Conservation (phyloP, 2,888 invertebrate genomes). For the Meta bourneti region DNA sequence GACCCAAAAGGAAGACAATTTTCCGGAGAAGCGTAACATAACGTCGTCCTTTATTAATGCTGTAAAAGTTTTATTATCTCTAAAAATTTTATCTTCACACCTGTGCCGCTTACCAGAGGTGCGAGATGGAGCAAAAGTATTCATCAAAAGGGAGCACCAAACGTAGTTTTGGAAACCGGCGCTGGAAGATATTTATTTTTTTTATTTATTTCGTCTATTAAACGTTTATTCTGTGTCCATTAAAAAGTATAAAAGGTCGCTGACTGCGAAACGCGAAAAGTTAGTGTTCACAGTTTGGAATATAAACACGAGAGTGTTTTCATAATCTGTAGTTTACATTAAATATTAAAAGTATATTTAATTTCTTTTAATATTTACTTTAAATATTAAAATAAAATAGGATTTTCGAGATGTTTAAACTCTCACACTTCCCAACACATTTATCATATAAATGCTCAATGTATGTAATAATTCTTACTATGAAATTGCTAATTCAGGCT, state of each 20-base stretch:
- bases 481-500: no score
- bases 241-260: background rate
- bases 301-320: no score
- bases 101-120: background rate
- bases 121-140: background rate
- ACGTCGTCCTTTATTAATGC: background rate
- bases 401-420: no score
- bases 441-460: no score
- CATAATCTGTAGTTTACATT: no score
- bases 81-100: conserved; percentile 1
- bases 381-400: no score
- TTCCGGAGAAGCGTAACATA: background rate
- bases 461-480: no score
- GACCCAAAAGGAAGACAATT: background rate
- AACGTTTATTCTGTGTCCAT: background rate
- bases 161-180: background rate
- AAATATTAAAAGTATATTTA: no score
- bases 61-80: background rate
- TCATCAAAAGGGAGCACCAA: background rate
- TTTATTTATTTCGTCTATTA: background rate
- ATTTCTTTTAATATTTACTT: no score
- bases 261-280: background rate
- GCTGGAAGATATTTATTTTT: background rate
- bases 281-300: no score
- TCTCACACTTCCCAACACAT: no score